A percentile compares a stretch with the other conserved stretches of the same genome.
Conservation (phyloP, 2,797 vertebrate genomes). For the Pangasius macronema region DNA sequence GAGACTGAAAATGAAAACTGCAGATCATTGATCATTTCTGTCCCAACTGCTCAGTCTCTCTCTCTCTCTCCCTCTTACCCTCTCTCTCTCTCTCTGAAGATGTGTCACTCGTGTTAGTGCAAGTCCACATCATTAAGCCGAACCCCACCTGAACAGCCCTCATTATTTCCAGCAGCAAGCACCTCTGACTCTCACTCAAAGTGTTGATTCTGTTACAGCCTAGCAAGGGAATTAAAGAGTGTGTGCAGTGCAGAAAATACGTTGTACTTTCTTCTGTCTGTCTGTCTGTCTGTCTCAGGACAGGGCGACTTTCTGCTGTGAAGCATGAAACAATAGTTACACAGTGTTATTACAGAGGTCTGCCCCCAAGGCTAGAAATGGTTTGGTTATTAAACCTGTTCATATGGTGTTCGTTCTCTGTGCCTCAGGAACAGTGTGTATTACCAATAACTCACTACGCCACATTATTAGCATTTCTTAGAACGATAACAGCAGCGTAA, state of each 20-base stretch:
- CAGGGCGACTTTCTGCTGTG: background rate
- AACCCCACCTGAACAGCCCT: slow-evolving; percentile 39
- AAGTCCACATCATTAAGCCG: slow-evolving; percentile 34
- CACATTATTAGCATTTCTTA: background rate
- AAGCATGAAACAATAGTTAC: background rate
- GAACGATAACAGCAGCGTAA: background rate
- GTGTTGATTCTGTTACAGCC: slow-evolving; percentile 29
- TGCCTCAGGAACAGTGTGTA: background rate
- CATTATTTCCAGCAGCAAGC: slow-evolving; percentile 50
- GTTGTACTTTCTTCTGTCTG: background rate
- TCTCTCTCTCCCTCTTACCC: background rate
- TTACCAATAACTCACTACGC: background rate
- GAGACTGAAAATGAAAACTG: slow-evolving; percentile 50
- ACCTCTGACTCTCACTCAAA: slow-evolving; percentile 27
- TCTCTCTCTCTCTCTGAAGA: slow-evolving; percentile 36
- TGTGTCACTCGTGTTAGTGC: slow-evolving; percentile 40
- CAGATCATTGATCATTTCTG: slow-evolving; percentile 53
- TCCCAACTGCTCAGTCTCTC: slow-evolving; percentile 31
- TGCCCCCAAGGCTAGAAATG: background rate
- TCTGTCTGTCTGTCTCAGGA: background rate
- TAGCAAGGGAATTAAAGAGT: slow-evolving; percentile 18
- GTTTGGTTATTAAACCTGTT: background rate
- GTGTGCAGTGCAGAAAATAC: background rate
- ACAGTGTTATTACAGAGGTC: background rate
- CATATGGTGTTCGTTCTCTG: background rate